Evolutionary conservation across 2,797 vertebrate genomes (phyloP).

Genomic region (Botia almorhae): DNA sequence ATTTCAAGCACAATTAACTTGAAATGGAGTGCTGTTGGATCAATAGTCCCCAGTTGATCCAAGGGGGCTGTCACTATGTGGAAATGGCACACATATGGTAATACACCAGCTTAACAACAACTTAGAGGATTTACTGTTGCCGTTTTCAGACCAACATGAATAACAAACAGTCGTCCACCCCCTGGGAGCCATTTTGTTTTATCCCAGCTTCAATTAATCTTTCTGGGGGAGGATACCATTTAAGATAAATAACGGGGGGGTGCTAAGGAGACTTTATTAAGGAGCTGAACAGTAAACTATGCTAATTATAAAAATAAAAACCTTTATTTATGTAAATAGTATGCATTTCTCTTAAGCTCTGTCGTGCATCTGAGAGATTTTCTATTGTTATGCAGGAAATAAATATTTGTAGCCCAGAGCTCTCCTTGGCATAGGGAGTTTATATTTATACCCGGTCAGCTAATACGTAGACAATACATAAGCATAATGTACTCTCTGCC

Average conservation of each 20-base stretch:
- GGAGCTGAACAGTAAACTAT: constrained; percentile 72
- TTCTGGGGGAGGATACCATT: constrained; percentile 87
- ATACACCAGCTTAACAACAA: constrained; percentile 89
- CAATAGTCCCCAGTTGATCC: constrained; percentile 88
- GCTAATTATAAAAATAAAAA: constrained; percentile 82
- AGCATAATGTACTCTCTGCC: constrained; percentile 2
- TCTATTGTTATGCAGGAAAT: constrained; percentile 46
- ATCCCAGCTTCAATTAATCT: constrained; percentile 88
- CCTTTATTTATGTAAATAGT: constrained; percentile 69
- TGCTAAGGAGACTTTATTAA: constrained; percentile 63
- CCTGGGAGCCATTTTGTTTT: constrained; percentile 89
- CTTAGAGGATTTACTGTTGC: constrained; percentile 91
- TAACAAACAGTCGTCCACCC: constrained; percentile 87
- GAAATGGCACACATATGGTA: constrained; percentile 90
- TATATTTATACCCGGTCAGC: constrained; percentile 30
- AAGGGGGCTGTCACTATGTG: constrained; percentile 86
- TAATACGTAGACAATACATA: constrained; percentile 31
- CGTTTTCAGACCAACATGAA: constrained; percentile 88
- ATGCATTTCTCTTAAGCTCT: constrained; percentile 59
- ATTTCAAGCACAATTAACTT: constrained; percentile 91
- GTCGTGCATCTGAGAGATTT: constrained; percentile 50
- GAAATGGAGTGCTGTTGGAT: constrained; percentile 88
- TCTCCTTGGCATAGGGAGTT: constrained; percentile 4
- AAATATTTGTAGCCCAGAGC: constrained; percentile 42
- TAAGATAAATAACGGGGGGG: constrained; percentile 77